phyloP scores from a whole-genome alignment of 2,797 vertebrate species.

The Ciconia nigra region DNA sequence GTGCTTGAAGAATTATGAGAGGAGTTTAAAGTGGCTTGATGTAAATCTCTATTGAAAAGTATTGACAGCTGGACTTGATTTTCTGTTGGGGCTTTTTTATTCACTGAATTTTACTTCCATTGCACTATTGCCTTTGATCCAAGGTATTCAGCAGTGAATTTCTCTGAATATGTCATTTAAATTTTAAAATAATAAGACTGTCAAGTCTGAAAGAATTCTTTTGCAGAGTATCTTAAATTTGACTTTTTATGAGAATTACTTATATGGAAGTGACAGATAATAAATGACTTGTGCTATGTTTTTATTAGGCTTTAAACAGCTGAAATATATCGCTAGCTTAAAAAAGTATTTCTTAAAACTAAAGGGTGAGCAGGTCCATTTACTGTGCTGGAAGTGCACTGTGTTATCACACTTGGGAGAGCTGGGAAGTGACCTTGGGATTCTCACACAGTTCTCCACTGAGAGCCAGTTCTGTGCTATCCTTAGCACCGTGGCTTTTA shows the following conservation, averaged over 20 bases:
- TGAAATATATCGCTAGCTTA: neutral
- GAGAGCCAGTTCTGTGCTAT: neutral
- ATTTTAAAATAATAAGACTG: neutral
- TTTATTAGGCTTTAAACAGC: conserved; percentile 34
- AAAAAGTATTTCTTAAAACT: neutral
- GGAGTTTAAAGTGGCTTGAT: conserved; percentile 21
- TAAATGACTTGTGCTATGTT: conserved; percentile 9
- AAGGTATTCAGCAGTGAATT: neutral
- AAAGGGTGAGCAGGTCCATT: neutral
- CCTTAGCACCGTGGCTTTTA: neutral
- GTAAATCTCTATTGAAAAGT: conserved; percentile 25
- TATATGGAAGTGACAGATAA: neutral
- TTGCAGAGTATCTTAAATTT: conserved; percentile 11
- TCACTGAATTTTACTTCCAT: neutral
- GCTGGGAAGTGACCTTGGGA: neutral
- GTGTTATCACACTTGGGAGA: neutral
- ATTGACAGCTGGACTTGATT: conserved; percentile 4
- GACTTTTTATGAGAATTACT: conserved; percentile 2
- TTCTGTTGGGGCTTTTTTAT: neutral
- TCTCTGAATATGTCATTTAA: neutral
- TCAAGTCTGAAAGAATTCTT: neutral
- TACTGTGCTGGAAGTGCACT: neutral
- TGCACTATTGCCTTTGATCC: neutral
- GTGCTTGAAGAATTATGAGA: conserved; percentile 14
- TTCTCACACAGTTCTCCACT: neutral